A percentile compares a stretch with the other conserved stretches of the same genome.
phyloP scores from a whole-genome alignment of 2,113 vertebrate genomes.

The Neolamprologus longior region DNA sequence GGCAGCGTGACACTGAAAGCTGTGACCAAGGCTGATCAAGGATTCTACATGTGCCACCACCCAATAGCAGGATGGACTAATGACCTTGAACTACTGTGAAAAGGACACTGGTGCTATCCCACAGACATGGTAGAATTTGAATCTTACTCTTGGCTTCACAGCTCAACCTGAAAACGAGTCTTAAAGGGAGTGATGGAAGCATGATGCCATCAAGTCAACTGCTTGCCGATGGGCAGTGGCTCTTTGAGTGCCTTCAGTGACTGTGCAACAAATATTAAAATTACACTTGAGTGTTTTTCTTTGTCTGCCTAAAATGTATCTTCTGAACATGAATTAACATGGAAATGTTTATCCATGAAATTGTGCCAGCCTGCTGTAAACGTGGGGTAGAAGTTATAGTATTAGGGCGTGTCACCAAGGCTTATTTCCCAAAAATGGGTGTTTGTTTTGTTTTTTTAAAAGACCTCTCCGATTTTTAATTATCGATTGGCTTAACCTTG shows the following conservation, averaged over 20 bases:
- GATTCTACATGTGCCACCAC: not conserved
- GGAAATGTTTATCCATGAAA: not conserved
- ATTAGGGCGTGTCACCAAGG: fast-evolving
- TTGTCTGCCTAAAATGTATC: not conserved
- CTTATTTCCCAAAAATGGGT: not conserved
- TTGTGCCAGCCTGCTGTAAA: not conserved
- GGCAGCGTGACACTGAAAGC: not conserved
- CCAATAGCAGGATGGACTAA: not conserved
- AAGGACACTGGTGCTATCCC: fast-evolving
- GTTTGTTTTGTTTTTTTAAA: fast-evolving
- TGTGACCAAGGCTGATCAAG: not conserved
- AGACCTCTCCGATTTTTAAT: fast-evolving
- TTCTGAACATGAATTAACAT: not conserved
- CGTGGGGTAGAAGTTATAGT: not conserved
- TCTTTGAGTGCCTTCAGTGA: not conserved
- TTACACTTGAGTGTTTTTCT: not conserved
- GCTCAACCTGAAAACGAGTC: not conserved
- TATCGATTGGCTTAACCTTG: fast-evolving
- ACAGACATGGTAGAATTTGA: fast-evolving
- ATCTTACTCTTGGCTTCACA: not conserved
- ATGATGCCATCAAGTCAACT: not conserved
- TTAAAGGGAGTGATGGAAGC: not conserved
- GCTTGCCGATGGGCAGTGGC: not conserved
- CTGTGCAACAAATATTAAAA: not conserved
- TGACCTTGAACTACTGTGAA: too few relatives aligned